Percentiles rank a stretch among this genome's conserved stretches.
Evolutionary conservation across 2,888 invertebrate species (phyloP).

Genomic region (Cryptocephalus primarius): DNA sequence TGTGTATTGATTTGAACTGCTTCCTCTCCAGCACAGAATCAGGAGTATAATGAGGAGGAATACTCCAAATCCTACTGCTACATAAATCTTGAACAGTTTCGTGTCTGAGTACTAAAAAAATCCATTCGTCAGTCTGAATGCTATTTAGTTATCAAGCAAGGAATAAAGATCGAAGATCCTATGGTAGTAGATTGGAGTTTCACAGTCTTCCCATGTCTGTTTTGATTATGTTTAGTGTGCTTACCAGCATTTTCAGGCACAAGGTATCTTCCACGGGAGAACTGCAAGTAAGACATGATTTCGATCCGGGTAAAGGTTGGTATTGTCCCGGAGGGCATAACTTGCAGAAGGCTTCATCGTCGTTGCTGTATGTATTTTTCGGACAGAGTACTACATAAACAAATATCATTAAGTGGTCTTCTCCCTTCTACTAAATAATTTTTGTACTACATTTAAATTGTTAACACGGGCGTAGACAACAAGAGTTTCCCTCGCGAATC

Average conservation of each 20-base stretch:
- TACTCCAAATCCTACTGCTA: slow-evolving; percentile 20
- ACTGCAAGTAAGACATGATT: slow-evolving; percentile 28
- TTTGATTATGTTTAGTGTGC: slow-evolving; percentile 1
- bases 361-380: slow-evolving; percentile 29
- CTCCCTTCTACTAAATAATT: no score
- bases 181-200: background rate
- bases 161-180: background rate
- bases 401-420: background rate
- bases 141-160: background rate
- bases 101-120: slow-evolving; percentile 23
- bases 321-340: slow-evolving; percentile 31
- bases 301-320: slow-evolving; percentile 31
- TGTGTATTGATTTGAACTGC: slow-evolving; percentile 1
- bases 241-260: slow-evolving; percentile 28
- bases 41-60: slow-evolving; percentile 14
- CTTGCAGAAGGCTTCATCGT: slow-evolving; percentile 29
- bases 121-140: background rate
- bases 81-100: slow-evolving; percentile 23
- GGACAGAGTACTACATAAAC: slow-evolving; percentile 30
- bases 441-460: no score
- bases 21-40: slow-evolving; percentile 16
- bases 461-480: no score
- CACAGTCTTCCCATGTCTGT: background rate
- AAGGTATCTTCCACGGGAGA: slow-evolving; percentile 31
- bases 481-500: no score